Conservation (phyloP, 2,113 vertebrate species). For the Nothobranchius furzeri region DNA sequence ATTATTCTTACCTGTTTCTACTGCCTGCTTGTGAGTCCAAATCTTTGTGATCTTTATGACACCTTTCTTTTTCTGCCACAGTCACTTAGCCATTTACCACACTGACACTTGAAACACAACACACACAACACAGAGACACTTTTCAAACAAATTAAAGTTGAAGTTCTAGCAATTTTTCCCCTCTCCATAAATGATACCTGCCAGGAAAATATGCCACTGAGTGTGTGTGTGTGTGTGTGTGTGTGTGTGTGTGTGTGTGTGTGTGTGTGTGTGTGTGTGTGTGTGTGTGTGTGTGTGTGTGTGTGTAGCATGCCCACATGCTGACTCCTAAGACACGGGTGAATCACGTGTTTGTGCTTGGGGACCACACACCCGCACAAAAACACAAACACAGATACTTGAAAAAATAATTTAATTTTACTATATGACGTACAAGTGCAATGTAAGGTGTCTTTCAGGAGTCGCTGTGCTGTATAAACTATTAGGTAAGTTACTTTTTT, state of each 20-base stretch:
- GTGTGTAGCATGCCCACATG: conserved; percentile 23
- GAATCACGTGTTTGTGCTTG: conserved; percentile 42
- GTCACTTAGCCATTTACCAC: conserved; percentile 30
- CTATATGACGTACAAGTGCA: conserved; percentile 8
- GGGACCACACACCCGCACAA: conserved; percentile 45
- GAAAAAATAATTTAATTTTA: conserved; percentile 7
- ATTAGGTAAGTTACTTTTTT: conserved; percentile 6
- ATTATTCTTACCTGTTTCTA: background rate
- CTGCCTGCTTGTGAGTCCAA: background rate
- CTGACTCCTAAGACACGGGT: conserved; percentile 54
- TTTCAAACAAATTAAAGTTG: conserved; percentile 49
- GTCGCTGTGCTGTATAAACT: conserved; percentile 28
- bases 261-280: too few relatives aligned
- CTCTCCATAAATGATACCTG: conserved; percentile 44
- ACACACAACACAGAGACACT: conserved; percentile 20
- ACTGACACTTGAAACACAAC: conserved; percentile 11
- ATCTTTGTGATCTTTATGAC: background rate
- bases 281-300: background rate
- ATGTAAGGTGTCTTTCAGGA: conserved; percentile 22
- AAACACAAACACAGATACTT: conserved; percentile 2
- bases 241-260: too few relatives aligned
- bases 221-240: conserved; percentile 7
- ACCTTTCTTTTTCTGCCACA: conserved; percentile 38
- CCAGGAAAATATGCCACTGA: conserved; percentile 43
- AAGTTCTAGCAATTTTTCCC: conserved; percentile 56